Base-by-base conservation (phyloP, 2,113 vertebrate species). In the Cyanocitta stelleri region DNA sequence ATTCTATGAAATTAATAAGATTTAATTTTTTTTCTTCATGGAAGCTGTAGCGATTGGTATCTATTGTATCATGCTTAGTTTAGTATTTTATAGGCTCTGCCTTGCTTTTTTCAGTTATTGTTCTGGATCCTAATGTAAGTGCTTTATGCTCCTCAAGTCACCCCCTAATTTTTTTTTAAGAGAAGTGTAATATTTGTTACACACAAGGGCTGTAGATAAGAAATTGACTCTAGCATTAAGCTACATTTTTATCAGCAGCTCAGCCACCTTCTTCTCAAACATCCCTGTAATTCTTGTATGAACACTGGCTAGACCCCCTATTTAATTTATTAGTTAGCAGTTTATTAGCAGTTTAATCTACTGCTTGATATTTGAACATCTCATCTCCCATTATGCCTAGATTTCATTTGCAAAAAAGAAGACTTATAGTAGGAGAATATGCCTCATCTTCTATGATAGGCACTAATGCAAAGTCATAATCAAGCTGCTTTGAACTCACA, bases 381-480 rank as follows among this genome's bases (percentile, higher is more conserved):
- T 93, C 74, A 39, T 79, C 67, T 79, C 69, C 48, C 35, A 22
- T 76, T 63, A 58, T 39, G 30, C 63, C 19, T 46, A 54, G 54
- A 35, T 93, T 73, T 89, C 85, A 79, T 37, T 64, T 89, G 49
- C n/a, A 93, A 64, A 82, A 55, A 89, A 49, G 39, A 74, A 84
- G 35, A 55, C 14, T 55, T 78, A 24, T 19, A 55, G 74, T 46
- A 51, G 74, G 46, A 87, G 39, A 66, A 16, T 29, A 63, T 39
- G 46, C 35, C 69, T 94, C 81, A 77, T 74, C 77, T 44, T 76
- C 59, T 41, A 2, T 56, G 41, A 73, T 58, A 63, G 54, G 29
- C 55, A 74, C 54, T 91, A 91, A 88, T 63, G 72, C 43, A 85
- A 83, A 95, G 71, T 80, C 72, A 90, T 86, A 73, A 95, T 59